These are phyloP conservation scores for Emydoidea blandingii DNA, from an alignment of 2,797 vertebrate species.

Conservation along the genomic window DNA sequence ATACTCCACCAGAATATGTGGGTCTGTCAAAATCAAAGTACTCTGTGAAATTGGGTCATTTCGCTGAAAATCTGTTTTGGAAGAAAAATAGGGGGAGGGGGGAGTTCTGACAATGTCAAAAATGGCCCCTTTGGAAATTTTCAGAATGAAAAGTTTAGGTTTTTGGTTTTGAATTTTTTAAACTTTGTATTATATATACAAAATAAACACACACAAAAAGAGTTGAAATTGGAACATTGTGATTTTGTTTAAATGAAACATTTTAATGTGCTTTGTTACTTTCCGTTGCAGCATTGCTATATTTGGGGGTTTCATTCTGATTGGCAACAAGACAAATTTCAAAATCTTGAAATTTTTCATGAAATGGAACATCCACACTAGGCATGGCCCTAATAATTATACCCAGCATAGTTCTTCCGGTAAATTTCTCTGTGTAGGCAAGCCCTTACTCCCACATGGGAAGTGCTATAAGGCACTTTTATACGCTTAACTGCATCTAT, in stretches of 20 bases:
- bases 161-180: background rate
- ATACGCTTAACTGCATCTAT: background rate
- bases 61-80: background rate
- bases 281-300: background rate
- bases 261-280: background rate
- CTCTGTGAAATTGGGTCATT: constrained; percentile 18
- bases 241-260: background rate
- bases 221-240: background rate
- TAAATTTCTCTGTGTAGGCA: background rate
- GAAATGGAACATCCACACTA: background rate
- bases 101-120: background rate
- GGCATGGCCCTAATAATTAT: background rate
- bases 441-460: background rate
- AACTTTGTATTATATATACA: background rate
- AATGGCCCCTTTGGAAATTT: background rate
- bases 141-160: background rate
- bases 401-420: background rate
- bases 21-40: constrained; percentile 27
- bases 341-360: background rate
- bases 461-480: background rate
- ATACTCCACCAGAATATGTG: background rate
- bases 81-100: background rate
- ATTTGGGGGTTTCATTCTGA: background rate
- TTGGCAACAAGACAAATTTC: background rate
- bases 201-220: background rate